Conservation (phyloP, 1,140 invertebrate genomes). For the Caenorhabditis tropicalis region DNA sequence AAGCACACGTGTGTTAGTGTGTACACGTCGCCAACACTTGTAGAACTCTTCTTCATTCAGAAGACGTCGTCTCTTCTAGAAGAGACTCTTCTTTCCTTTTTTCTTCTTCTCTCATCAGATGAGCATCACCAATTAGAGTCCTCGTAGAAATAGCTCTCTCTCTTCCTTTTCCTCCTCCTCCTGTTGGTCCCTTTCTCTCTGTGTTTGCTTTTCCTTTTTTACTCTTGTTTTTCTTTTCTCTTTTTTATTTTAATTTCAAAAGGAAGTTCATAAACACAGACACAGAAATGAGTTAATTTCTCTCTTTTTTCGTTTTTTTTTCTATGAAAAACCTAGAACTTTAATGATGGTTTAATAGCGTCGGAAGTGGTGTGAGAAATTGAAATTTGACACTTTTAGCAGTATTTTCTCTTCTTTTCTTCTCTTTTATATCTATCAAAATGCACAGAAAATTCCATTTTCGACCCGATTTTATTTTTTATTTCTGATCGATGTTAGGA, state of each 20-base stretch:
- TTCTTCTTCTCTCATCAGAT: constrained; percentile 34
- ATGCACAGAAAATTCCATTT: too few relatives aligned
- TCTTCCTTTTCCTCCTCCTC: constrained; percentile 9
- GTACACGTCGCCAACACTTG: constrained; percentile 41
- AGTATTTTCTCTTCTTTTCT: background rate
- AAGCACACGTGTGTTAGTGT: constrained; percentile 39
- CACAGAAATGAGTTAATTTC: background rate
- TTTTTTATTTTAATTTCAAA: background rate
- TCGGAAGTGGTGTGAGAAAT: constrained; percentile 38
- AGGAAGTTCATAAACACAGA: background rate
- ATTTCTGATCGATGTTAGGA: too few relatives aligned
- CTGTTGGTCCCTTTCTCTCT: constrained; percentile 1
- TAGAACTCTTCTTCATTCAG: constrained; percentile 43
- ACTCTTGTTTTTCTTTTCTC: background rate
- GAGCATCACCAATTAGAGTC: constrained; percentile 44
- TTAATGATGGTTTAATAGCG: constrained; percentile 19
- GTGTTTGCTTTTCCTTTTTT: background rate
- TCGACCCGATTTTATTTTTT: too few relatives aligned
- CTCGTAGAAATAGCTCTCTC: background rate
- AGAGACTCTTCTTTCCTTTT: background rate
- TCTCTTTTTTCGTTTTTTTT: background rate
- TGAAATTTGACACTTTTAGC: constrained; percentile 26
- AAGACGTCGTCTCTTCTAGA: background rate
- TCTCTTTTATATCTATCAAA: background rate
- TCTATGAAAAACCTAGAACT: background rate